A percentile compares a stretch with the other conserved stretches of the same genome.
Evolutionary conservation across 1,140 invertebrate species (phyloP).

Genomic region (Pseudomyrmex dendroicus): DNA sequence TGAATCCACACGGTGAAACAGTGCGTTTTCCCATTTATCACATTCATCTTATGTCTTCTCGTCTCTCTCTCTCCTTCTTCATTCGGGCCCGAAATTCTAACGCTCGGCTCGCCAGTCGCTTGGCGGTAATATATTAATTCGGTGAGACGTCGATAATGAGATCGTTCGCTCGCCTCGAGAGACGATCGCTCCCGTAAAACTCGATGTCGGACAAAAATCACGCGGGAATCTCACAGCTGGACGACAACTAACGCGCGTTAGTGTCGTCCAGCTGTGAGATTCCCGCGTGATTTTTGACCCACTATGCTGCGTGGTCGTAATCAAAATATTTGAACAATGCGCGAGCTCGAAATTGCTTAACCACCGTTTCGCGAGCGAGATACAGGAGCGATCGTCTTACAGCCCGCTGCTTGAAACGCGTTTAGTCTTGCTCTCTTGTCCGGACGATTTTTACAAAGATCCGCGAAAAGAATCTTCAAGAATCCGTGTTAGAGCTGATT

Average conservation of each 20-base stretch:
- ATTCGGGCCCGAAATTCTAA: slow-evolving; percentile 30
- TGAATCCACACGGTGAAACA: background rate
- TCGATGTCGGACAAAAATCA: no score
- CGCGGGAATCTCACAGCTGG: background rate
- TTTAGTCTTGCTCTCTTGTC: no score
- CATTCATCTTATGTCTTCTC: background rate
- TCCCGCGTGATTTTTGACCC: no score
- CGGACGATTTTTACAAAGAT: no score
- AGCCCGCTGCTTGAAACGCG: background rate
- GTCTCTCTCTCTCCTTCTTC: background rate
- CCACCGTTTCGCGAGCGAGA: background rate
- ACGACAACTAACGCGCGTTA: slow-evolving; percentile 1
- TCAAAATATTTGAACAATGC: slow-evolving; percentile 42
- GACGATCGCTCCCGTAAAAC: no score
- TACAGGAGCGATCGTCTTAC: slow-evolving; percentile 14
- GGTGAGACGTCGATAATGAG: slow-evolving; percentile 30
- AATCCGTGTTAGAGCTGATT: no score
- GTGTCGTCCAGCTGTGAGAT: no score
- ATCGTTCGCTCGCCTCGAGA: background rate
- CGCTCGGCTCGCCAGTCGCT: background rate
- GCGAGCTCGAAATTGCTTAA: slow-evolving; percentile 29
- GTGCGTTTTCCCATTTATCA: slow-evolving; percentile 41
- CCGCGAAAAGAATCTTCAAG: no score
- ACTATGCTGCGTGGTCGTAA: slow-evolving; percentile 13
- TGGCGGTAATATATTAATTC: slow-evolving; percentile 37